phyloP scores from a whole-genome alignment of 2,888 invertebrate species.

The Sarcophaga subvicina region DNA sequence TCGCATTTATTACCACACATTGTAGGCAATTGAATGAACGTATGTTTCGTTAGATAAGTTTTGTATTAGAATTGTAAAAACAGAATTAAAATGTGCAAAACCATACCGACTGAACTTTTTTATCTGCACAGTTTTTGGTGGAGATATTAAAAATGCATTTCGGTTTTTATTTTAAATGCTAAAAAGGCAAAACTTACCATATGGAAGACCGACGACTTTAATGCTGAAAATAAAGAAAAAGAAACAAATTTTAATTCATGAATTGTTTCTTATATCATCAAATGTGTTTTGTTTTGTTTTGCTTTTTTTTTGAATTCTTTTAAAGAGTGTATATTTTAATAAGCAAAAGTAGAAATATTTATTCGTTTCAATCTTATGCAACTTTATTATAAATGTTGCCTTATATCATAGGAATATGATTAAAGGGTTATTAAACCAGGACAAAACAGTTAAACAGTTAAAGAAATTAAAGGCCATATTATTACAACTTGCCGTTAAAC shows the following conservation, averaged over 20 bases:
- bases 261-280: neutral
- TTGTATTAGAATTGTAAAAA: slow-evolving; percentile 50
- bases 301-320: too few species aligned
- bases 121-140: neutral
- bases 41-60: slow-evolving; percentile 55
- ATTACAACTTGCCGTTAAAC: too few species aligned
- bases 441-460: too few species aligned
- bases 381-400: too few species aligned
- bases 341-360: too few species aligned
- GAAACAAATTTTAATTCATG: neutral
- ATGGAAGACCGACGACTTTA: slow-evolving; percentile 7
- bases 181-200: slow-evolving; percentile 31
- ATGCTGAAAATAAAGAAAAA: slow-evolving; percentile 23
- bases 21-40: slow-evolving; percentile 35
- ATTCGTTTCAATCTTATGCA: too few species aligned
- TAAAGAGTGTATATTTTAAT: too few species aligned
- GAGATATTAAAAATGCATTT: slow-evolving; percentile 36
- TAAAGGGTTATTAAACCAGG: too few species aligned
- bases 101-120: neutral
- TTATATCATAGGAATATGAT: too few species aligned
- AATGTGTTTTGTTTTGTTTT: too few species aligned
- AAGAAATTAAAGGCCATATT: too few species aligned
- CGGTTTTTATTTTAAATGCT: neutral
- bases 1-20: neutral
- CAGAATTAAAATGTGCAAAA: neutral